A percentile compares a stretch with the other conserved stretches of the same genome.
Evolutionary conservation across 2,888 invertebrate species (phyloP).

Genomic region (Microplitis manilae): DNA sequence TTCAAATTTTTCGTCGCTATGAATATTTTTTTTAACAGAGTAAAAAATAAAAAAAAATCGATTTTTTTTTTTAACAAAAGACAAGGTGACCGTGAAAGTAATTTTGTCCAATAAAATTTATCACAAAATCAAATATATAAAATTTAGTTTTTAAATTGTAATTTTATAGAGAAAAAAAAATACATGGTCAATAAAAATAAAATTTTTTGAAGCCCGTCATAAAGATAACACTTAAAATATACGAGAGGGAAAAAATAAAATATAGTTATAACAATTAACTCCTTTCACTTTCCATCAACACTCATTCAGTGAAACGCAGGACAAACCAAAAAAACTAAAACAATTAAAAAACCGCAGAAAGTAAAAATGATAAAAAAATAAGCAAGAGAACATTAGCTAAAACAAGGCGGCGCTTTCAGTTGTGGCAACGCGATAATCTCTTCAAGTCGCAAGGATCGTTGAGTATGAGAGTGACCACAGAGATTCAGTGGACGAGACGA

Average conservation of each 20-base stretch:
- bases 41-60: no score
- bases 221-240: background rate
- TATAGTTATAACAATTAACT: background rate
- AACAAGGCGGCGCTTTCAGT: slow-evolving; percentile 35
- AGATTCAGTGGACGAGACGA: slow-evolving; percentile 12
- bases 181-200: background rate
- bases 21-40: no score
- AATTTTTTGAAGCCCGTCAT: background rate
- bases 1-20: no score
- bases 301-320: background rate
- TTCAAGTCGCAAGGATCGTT: slow-evolving; percentile 15
- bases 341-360: background rate
- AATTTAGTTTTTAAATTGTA: no score
- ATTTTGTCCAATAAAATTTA: background rate
- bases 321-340: background rate
- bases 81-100: no score
- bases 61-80: no score
- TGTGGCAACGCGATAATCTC: slow-evolving; percentile 36
- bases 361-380: slow-evolving; percentile 10
- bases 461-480: slow-evolving; percentile 35
- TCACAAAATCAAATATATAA: background rate
- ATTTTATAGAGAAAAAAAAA: background rate
- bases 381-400: background rate
- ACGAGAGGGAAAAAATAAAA: background rate
- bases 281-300: background rate